These are phyloP conservation scores for Channa maculata DNA, from an alignment of 2,113 vertebrate species.

Conservation along the genomic window DNA sequence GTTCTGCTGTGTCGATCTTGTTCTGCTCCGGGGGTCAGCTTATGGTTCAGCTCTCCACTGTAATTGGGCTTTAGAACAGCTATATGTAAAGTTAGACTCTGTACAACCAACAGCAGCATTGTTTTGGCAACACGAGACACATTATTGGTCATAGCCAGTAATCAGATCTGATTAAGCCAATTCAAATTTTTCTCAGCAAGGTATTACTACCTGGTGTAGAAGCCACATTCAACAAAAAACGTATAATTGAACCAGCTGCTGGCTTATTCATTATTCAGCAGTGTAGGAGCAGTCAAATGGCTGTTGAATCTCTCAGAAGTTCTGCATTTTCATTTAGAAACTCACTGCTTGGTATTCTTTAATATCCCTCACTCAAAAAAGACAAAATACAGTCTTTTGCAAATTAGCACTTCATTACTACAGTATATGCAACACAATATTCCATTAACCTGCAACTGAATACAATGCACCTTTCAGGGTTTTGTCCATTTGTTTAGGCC, in stretches of 20 bases:
- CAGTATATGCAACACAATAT: neutral
- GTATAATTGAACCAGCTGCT: conserved; percentile 9
- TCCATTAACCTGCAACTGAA: neutral
- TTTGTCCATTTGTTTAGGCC: conserved; percentile 1
- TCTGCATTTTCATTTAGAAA: conserved; percentile 5
- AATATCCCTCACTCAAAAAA: neutral
- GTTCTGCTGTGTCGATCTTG: conserved; percentile 54
- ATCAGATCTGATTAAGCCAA: conserved; percentile 32
- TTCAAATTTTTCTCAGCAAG: conserved; percentile 20
- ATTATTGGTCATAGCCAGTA: conserved; percentile 20
- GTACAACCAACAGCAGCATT: neutral
- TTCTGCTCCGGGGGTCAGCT: conserved; percentile 47
- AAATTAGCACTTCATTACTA: conserved; percentile 35
- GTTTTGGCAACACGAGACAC: conserved; percentile 19
- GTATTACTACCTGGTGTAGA: neutral
- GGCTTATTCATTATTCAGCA: conserved; percentile 17
- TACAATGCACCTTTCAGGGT: neutral
- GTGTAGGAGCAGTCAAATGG: neutral
- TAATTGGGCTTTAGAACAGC: conserved; percentile 55
- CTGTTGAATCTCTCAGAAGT: conserved; percentile 33
- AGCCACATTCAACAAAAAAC: neutral
- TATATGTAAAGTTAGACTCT: conserved; percentile 32
- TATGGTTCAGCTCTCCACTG: conserved; percentile 31
- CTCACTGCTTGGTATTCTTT: conserved; percentile 7
- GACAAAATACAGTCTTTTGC: conserved; percentile 13